These are phyloP conservation scores for Solea senegalensis DNA, from an alignment of 2,113 vertebrate genomes.

Conservation along the genomic window DNA sequence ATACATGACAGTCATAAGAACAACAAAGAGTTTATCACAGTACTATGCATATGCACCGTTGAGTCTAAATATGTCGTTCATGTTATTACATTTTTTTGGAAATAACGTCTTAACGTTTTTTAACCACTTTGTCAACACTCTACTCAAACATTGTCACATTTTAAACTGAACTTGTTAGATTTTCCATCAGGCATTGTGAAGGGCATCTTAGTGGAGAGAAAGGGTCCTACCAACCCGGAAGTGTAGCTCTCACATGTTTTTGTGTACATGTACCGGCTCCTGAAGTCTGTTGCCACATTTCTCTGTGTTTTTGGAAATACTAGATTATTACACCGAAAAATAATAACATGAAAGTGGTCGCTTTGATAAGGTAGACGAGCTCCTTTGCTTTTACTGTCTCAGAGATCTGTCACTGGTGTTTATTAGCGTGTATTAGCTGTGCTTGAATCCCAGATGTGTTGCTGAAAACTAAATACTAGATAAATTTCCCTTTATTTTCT, in stretches of 20 bases:
- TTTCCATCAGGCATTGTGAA: constrained; percentile 66
- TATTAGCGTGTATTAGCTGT: neutral
- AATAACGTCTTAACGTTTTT: neutral
- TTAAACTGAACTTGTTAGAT: neutral
- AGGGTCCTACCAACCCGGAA: constrained; percentile 72
- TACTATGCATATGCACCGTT: too few species aligned
- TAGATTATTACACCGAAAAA: neutral
- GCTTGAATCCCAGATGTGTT: neutral
- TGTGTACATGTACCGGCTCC: constrained; percentile 50
- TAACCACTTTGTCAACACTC: neutral
- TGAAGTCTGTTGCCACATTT: constrained; percentile 13
- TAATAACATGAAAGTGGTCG: constrained; percentile 82
- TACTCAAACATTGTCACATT: neutral
- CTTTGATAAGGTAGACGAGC: constrained; percentile 80
- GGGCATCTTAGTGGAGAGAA: constrained; percentile 2
- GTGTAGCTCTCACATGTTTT: constrained; percentile 50
- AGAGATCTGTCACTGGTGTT: neutral
- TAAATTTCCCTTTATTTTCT: neutral
- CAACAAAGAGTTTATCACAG: too few species aligned
- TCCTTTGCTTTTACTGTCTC: neutral
- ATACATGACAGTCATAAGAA: too few species aligned
- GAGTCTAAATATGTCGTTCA: too few species aligned
- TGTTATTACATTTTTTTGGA: too few species aligned
- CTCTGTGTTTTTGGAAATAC: neutral
- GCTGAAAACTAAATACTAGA: neutral